These are phyloP conservation scores for Connochaetes taurinus DNA, from an alignment of 2,113 vertebrate genomes.

Conservation along the genomic window DNA sequence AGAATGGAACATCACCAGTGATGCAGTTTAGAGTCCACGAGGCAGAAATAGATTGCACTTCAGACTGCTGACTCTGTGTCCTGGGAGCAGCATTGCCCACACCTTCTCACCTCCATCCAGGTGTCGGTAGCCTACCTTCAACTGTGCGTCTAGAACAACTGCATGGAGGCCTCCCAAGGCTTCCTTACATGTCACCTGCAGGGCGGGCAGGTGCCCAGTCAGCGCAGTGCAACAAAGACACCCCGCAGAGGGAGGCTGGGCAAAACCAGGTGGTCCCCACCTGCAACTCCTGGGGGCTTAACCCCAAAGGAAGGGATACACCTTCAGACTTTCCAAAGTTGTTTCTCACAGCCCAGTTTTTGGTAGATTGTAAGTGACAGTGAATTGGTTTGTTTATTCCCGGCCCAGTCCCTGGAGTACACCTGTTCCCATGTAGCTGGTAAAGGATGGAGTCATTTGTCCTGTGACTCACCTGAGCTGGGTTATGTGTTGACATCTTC, in stretches of 20 bases:
- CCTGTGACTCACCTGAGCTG: too few relatives aligned
- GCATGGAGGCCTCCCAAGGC: accelerated
- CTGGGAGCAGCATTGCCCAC: too few relatives aligned
- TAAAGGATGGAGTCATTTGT: too few relatives aligned
- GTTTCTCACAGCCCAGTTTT: too few relatives aligned
- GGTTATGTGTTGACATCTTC: too few relatives aligned
- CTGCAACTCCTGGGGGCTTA: neutral
- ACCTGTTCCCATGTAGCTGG: too few relatives aligned
- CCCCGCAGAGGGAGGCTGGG: neutral
- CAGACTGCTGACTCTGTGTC: neutral
- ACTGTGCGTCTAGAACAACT: accelerated
- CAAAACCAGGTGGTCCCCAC: neutral
- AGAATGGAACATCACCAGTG: neutral
- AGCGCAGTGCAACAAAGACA: neutral
- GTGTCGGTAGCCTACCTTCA: neutral
- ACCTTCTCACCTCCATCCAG: neutral
- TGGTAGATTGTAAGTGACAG: too few relatives aligned
- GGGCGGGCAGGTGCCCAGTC: neutral
- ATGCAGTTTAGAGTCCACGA: neutral
- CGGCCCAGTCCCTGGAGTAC: too few relatives aligned
- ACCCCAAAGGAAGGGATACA: neutral
- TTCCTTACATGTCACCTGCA: too few relatives aligned
- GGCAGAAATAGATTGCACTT: neutral
- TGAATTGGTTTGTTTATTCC: too few relatives aligned
- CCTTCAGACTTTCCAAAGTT: neutral